Evolutionary conservation across 2,113 vertebrate genomes (phyloP).

Genomic region (Catagonus wagneri): DNA sequence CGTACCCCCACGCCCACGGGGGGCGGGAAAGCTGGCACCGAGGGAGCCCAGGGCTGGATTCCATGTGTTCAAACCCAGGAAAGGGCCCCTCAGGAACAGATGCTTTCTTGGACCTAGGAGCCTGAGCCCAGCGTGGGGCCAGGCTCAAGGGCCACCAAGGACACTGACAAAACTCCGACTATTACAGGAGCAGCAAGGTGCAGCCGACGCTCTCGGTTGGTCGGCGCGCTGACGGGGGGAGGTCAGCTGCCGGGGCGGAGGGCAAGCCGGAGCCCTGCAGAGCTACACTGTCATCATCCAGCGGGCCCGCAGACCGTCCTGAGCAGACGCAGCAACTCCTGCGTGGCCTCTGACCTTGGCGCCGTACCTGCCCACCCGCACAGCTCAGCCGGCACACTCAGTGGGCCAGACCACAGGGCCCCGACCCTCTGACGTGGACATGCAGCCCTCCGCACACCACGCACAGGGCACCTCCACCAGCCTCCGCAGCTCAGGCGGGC

Average conservation of each 20-base stretch:
- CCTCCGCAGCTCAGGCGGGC: not conserved
- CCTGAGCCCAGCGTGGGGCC: accelerated
- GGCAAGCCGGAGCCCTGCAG: accelerated
- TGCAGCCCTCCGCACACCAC: accelerated
- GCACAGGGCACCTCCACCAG: accelerated
- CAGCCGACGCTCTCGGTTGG: not conserved
- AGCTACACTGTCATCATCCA: accelerated
- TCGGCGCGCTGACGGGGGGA: not conserved
- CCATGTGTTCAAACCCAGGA: not conserved
- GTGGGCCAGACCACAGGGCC: not conserved
- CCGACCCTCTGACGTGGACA: accelerated
- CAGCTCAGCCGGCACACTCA: not conserved
- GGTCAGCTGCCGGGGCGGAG: accelerated
- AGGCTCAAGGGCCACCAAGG: not conserved
- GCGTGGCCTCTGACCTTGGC: not conserved
- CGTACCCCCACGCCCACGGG: accelerated
- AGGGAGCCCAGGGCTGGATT: not conserved
- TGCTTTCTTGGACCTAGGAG: not conserved
- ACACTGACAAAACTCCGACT: too few relatives aligned
- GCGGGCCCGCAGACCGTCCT: not conserved
- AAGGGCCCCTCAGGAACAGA: not conserved
- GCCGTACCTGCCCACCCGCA: not conserved
- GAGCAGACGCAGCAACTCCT: not conserved
- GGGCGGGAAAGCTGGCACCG: too few relatives aligned
- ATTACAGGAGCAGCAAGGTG: not conserved